Conservation (phyloP, 2,888 invertebrate species). For the Thera obeliscata region DNA sequence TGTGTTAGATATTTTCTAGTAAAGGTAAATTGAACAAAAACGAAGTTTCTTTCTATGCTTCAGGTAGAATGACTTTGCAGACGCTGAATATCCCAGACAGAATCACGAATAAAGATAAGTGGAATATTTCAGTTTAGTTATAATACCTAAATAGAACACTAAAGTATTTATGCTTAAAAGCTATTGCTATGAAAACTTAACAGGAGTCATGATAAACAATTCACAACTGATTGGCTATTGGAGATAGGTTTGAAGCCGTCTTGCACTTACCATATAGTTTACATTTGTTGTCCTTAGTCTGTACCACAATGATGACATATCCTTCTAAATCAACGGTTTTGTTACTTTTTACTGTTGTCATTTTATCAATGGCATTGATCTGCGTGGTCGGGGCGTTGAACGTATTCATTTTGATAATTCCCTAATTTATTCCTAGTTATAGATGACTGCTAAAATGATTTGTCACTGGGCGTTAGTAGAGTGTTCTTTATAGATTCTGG, state of each 20-base stretch:
- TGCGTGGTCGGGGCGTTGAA: constrained; percentile 80
- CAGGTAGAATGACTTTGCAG: too few relatives aligned
- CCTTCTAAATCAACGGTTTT: constrained; percentile 94
- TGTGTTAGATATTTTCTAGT: too few relatives aligned
- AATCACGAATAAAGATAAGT: too few relatives aligned
- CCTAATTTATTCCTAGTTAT: constrained; percentile 41
- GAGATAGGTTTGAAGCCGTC: not conserved
- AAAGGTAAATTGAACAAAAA: too few relatives aligned
- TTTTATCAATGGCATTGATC: constrained; percentile 77
- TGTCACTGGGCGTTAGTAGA: constrained; percentile 41
- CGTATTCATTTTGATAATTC: constrained; percentile 70
- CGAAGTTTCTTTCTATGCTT: too few relatives aligned
- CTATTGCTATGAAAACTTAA: constrained; percentile 23
- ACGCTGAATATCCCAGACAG: too few relatives aligned
- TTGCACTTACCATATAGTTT: constrained; percentile 92
- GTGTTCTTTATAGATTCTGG: constrained; percentile 51
- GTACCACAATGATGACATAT: constrained; percentile 97
- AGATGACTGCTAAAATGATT: constrained; percentile 35
- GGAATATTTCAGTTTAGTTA: too few relatives aligned
- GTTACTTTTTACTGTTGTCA: constrained; percentile 78
- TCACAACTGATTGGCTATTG: not conserved
- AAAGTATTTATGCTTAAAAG: not conserved
- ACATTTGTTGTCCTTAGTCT: constrained; percentile 96
- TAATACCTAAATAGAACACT: too few relatives aligned
- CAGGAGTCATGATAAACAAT: constrained; percentile 26